A percentile compares a stretch with the other conserved stretches of the same genome.
Evolutionary conservation across 2,888 invertebrate species (phyloP).

Genomic region (Chloromyia formosa): DNA sequence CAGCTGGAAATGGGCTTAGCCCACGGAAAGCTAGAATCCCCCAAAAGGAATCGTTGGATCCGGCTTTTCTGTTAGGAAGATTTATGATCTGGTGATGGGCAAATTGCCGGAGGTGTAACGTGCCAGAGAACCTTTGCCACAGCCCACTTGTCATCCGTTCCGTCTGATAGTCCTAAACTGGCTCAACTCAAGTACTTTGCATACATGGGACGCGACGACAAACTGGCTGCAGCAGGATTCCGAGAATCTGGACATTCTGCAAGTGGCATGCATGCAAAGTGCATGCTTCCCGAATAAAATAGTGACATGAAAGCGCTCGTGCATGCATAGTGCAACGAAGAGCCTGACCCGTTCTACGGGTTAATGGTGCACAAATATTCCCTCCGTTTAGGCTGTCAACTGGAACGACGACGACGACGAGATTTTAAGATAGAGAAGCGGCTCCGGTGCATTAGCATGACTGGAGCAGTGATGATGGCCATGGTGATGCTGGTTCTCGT

Average conservation of each 20-base stretch:
- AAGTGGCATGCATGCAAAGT: constrained; percentile 34
- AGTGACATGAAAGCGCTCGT: constrained; percentile 39
- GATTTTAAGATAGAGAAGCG: constrained; percentile 21
- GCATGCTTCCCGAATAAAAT: constrained; percentile 32
- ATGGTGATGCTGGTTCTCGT: neutral
- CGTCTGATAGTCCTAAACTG: neutral
- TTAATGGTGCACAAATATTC: constrained; percentile 47
- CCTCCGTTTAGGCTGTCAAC: constrained; percentile 29
- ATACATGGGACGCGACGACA: neutral
- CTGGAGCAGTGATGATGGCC: neutral
- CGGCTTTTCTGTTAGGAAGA: constrained; percentile 39
- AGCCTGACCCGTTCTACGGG: constrained; percentile 29
- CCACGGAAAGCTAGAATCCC: neutral
- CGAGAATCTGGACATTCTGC: constrained; percentile 6
- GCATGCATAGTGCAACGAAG: constrained; percentile 43
- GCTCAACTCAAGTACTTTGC: constrained; percentile 13
- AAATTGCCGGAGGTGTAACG: constrained; percentile 45
- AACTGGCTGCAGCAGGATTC: constrained; percentile 5
- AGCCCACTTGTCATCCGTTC: constrained; percentile 23
- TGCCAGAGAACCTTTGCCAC: constrained; percentile 26
- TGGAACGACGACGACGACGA: constrained; percentile 32
- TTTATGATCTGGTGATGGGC: constrained; percentile 47
- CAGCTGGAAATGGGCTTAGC: neutral
- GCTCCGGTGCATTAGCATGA: neutral
- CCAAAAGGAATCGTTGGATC: constrained; percentile 41